phyloP scores from a whole-genome alignment of 2,797 vertebrate genomes.

The Nyctalus aviator region DNA sequence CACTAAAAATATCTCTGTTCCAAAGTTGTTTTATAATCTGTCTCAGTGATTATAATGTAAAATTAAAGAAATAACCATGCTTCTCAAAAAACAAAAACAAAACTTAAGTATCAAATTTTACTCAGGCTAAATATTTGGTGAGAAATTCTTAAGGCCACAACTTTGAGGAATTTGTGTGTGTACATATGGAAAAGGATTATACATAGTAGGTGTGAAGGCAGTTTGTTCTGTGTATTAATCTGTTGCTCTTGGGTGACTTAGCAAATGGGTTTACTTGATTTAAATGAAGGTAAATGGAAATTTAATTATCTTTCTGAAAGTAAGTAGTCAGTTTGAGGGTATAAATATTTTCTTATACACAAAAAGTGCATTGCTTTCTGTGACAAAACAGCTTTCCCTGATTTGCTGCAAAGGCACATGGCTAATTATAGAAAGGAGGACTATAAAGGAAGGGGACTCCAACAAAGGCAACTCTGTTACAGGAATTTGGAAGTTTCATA shows the following conservation, averaged over 20 bases:
- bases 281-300: conserved; percentile 59
- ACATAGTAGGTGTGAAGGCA: not conserved
- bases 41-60: conserved; percentile 40
- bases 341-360: conserved; percentile 64
- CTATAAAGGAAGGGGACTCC: not conserved
- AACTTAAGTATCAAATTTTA: not conserved
- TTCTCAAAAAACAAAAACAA: conserved; percentile 14
- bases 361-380: conserved; percentile 58
- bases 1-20: conserved; percentile 28
- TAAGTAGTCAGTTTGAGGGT: conserved; percentile 37
- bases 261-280: conserved; percentile 54
- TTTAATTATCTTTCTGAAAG: conserved; percentile 60
- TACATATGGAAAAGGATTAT: not conserved
- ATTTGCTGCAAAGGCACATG: conserved; percentile 61
- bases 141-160: conserved; percentile 38
- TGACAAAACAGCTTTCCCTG: conserved; percentile 50
- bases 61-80: conserved; percentile 35
- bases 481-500: not conserved
- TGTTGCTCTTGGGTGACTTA: conserved; percentile 44
- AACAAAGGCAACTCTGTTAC: conserved; percentile 16
- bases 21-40: conserved; percentile 50
- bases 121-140: conserved; percentile 52
- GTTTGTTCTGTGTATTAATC: conserved; percentile 26
- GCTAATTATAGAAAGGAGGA: conserved; percentile 53
- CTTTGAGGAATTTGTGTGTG: not conserved